Percentiles rank a stretch among this genome's conserved stretches.
Conservation (phyloP, 1,140 invertebrate genomes). For the Drosophila busckii region DNA sequence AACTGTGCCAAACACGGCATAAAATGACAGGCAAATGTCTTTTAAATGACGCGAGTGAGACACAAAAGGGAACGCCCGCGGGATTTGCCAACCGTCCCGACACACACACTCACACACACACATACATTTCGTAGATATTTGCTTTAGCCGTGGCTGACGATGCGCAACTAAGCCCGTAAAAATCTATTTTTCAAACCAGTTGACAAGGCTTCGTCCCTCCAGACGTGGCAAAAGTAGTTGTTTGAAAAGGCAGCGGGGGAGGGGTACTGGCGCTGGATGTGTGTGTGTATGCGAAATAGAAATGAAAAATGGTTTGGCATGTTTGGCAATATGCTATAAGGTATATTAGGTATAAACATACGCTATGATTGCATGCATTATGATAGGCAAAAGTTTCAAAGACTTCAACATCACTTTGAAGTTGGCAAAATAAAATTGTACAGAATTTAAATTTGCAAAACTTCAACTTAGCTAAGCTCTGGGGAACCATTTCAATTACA, state of each 20-base stretch:
- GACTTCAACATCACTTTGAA: no score
- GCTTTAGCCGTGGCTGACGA: slow-evolving; percentile 73
- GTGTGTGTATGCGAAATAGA: slow-evolving; percentile 27
- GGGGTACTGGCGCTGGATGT: no score
- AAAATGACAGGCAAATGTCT: slow-evolving; percentile 76
- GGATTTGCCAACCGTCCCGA: slow-evolving; percentile 40
- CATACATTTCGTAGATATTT: slow-evolving; percentile 28
- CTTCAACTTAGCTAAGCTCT: neutral
- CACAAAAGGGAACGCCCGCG: slow-evolving; percentile 72
- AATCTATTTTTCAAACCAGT: slow-evolving; percentile 76
- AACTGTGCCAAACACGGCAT: slow-evolving; percentile 75
- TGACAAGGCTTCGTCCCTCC: slow-evolving; percentile 57
- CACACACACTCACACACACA: neutral
- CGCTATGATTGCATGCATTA: no score
- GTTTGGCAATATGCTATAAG: slow-evolving; percentile 15
- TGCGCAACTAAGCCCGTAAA: slow-evolving; percentile 75
- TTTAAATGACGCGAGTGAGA: slow-evolving; percentile 76
- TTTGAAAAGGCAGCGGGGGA: slow-evolving; percentile 23
- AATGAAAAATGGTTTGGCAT: slow-evolving; percentile 35
- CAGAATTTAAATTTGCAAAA: no score
- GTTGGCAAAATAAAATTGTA: no score
- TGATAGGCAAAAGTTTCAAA: no score
- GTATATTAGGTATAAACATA: slow-evolving; percentile 28
- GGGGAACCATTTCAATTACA: slow-evolving; percentile 66
- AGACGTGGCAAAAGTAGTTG: slow-evolving; percentile 10